phyloP scores from a whole-genome alignment of 1,140 invertebrate species.

The Solen grandis region DNA sequence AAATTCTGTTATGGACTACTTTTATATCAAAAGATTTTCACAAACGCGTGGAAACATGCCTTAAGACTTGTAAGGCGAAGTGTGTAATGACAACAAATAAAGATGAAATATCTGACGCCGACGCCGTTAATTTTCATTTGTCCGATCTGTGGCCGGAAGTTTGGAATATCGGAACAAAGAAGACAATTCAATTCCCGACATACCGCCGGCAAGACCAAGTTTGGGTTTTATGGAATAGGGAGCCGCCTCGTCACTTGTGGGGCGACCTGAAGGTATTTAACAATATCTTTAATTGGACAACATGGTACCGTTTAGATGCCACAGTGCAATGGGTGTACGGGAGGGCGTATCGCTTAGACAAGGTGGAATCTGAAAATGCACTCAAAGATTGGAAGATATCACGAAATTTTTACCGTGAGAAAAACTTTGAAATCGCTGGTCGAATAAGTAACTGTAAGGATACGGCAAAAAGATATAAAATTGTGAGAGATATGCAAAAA shows the following conservation, averaged over 20 bases:
- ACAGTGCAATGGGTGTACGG: constrained; percentile 68
- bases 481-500: constrained; percentile 82
- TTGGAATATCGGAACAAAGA: constrained; percentile 27
- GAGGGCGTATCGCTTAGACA: constrained; percentile 16
- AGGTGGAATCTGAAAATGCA: constrained; percentile 5
- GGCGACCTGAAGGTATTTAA: constrained; percentile 52
- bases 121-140: constrained; percentile 72
- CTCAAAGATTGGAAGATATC: constrained; percentile 40
- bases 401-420: constrained; percentile 41
- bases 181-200: constrained; percentile 54
- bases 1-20: not conserved
- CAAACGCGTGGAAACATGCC: too few relatives aligned
- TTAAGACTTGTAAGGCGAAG: constrained; percentile 9
- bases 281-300: constrained; percentile 72
- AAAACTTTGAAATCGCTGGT: constrained; percentile 82
- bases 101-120: constrained; percentile 55
- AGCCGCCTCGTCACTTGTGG: constrained; percentile 65
- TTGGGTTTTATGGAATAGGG: constrained; percentile 68
- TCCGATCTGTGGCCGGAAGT: constrained; percentile 57
- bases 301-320: constrained; percentile 66
- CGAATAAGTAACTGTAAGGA: constrained; percentile 86
- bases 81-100: constrained; percentile 67
- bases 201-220: constrained; percentile 62
- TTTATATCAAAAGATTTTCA: not conserved
- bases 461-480: constrained; percentile 82